Conservation (phyloP, 1,140 invertebrate species). For the Brachystomella parvula region DNA sequence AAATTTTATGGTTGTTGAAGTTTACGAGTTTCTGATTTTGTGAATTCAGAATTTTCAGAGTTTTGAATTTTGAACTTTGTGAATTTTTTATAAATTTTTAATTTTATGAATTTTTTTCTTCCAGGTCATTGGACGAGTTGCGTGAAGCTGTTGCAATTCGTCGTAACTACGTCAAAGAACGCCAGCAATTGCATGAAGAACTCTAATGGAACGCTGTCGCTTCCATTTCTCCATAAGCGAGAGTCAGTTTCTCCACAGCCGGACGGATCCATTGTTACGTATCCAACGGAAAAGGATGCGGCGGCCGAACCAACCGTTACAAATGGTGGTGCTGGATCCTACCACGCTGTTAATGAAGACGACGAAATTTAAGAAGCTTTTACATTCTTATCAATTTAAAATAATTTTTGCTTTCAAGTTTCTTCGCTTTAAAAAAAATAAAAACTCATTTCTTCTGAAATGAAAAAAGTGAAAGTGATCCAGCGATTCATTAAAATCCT, state of each 20-base stretch:
- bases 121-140: neutral
- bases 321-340: neutral
- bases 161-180: conserved; percentile 8
- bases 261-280: neutral
- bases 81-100: no score
- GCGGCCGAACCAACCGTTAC: neutral
- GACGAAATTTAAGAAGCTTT: no score
- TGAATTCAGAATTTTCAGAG: no score
- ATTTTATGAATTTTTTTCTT: neutral
- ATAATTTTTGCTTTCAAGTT: no score
- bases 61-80: no score
- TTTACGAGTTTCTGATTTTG: no score
- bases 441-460: no score
- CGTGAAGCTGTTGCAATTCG: conserved; percentile 10
- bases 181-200: neutral
- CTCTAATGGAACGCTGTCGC: neutral
- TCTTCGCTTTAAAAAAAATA: no score
- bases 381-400: no score
- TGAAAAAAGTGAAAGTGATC: no score
- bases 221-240: neutral
- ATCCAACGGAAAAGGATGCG: neutral
- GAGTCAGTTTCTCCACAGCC: neutral
- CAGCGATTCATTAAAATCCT: no score
- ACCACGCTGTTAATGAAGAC: neutral
- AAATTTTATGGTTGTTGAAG: no score